Evolutionary conservation across 2,113 vertebrate genomes (phyloP).

Genomic region (Lepisosteus osseus): DNA sequence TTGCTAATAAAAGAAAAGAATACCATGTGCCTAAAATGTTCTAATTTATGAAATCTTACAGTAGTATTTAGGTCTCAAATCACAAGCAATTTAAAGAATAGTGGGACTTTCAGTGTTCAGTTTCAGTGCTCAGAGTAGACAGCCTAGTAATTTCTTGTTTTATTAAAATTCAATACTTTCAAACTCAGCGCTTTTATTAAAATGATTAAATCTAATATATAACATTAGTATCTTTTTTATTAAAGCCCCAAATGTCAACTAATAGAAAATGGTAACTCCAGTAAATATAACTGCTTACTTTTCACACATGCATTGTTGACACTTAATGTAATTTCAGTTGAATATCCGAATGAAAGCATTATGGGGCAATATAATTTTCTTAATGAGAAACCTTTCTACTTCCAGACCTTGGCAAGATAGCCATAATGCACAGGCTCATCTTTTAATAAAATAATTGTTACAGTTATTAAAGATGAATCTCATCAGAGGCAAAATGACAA

Average conservation of each 20-base stretch:
- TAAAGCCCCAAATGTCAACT: conserved; percentile 58
- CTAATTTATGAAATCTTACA: too few species aligned
- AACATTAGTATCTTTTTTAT: conserved; percentile 63
- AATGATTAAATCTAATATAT: conserved; percentile 57
- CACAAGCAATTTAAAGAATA: too few species aligned
- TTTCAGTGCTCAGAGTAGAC: conserved; percentile 35
- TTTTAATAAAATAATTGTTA: conserved; percentile 77
- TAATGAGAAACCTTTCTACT: conserved; percentile 70
- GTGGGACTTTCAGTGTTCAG: too few species aligned
- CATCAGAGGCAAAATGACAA: conserved; percentile 71
- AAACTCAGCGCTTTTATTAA: conserved; percentile 41
- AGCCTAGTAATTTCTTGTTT: conserved; percentile 28
- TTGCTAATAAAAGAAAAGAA: too few species aligned
- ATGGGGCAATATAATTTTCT: conserved; percentile 66
- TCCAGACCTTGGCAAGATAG: conserved; percentile 62
- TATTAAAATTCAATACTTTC: conserved; percentile 64
- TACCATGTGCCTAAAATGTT: too few species aligned
- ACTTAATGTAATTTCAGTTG: conserved; percentile 67
- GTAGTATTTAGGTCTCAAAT: too few species aligned
- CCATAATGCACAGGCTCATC: conserved; percentile 64
- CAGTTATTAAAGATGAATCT: conserved; percentile 78
- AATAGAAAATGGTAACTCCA: conserved; percentile 47
- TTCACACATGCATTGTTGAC: conserved; percentile 70
- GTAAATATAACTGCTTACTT: conserved; percentile 72
- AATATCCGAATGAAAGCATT: conserved; percentile 62